Conservation (phyloP, 64 coral and sea anemone species). For the Acropora yongei region DNA sequence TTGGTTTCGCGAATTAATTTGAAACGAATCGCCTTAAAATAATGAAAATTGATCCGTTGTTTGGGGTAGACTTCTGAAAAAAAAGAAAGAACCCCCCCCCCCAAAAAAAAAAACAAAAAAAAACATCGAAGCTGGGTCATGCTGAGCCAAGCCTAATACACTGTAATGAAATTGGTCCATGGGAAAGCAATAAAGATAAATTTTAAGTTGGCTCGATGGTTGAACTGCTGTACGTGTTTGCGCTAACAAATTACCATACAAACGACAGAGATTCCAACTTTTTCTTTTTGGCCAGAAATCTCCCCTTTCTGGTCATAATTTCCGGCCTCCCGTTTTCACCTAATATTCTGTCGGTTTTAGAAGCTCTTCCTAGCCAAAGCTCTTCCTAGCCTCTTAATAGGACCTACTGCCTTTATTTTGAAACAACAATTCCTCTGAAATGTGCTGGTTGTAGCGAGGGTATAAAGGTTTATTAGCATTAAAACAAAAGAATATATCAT, state of each 20-base stretch:
- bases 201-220: background rate
- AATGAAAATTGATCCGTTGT: background rate
- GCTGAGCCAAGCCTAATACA: background rate
- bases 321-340: background rate
- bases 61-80: background rate
- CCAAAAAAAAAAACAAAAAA: no score
- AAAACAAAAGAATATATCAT: no score
- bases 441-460: background rate
- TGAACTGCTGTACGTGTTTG: no score
- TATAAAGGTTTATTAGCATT: no score
- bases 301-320: background rate
- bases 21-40: background rate
- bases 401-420: no score
- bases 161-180: background rate
- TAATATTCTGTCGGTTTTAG: no score
- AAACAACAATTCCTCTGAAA: background rate
- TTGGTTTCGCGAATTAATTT: no score
- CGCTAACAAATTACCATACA: no score
- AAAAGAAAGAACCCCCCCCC: no score
- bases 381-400: no score
- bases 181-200: conserved; percentile 12
- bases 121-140: no score
- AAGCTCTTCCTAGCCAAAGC: no score
- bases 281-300: background rate
- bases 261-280: background rate